Percentiles rank a stretch among this genome's conserved stretches.
Evolutionary conservation across 2,113 vertebrate species (phyloP).

Genomic region (Pardalotus punctatus): DNA sequence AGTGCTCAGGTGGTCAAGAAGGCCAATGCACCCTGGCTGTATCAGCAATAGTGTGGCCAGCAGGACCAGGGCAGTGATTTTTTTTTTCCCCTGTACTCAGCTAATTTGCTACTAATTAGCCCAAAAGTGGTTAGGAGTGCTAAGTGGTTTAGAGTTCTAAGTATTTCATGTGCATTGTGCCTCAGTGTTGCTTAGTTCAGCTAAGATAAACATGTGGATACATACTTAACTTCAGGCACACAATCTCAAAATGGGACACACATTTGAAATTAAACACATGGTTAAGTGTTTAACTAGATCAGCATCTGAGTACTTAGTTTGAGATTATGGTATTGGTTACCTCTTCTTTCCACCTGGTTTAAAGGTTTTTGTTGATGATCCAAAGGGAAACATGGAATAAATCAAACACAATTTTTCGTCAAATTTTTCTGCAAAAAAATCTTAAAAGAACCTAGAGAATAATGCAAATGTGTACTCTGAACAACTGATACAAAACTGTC

Average conservation of each 20-base stretch:
- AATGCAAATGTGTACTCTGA: background rate
- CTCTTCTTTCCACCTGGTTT: conserved; percentile 3
- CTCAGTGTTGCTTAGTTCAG: background rate
- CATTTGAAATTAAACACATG: conserved; percentile 17
- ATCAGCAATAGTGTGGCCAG: background rate
- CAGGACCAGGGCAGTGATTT: background rate
- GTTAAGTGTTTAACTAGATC: background rate
- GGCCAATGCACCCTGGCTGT: background rate
- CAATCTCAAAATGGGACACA: background rate
- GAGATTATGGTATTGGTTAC: background rate
- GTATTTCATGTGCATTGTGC: background rate
- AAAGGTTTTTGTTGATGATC: background rate
- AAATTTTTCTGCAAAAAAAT: conserved; percentile 19
- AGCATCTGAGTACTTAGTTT: background rate
- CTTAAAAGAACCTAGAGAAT: background rate
- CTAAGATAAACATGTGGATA: background rate
- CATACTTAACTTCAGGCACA: background rate
- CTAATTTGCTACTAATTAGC: background rate
- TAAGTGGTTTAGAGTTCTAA: background rate
- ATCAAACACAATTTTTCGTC: background rate
- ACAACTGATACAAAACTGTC: background rate
- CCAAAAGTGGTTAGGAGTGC: background rate
- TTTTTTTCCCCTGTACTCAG: too few relatives aligned
- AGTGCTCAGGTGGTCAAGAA: background rate
- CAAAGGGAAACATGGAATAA: background rate